Conservation (phyloP, 2,797 vertebrate genomes). For the Chaenodraco wilsoni region DNA sequence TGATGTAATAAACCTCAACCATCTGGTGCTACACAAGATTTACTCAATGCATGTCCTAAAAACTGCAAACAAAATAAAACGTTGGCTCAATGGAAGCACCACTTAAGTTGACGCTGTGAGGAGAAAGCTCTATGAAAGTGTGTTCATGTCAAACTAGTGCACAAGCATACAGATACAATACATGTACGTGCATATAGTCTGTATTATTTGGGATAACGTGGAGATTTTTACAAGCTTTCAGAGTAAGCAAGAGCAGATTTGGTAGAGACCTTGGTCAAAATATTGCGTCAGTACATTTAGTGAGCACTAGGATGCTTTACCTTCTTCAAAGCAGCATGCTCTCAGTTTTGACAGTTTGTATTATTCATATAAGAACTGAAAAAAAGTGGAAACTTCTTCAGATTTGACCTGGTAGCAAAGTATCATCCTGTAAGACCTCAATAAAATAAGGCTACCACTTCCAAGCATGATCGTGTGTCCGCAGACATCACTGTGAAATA, state of each 20-base stretch:
- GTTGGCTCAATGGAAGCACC: neutral
- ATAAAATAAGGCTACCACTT: slow-evolving; percentile 1
- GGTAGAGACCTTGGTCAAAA: neutral
- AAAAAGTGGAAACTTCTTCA: neutral
- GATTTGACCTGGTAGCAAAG: neutral
- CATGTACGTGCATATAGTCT: neutral
- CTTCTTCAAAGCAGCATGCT: neutral
- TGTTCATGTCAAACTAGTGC: neutral
- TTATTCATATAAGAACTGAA: neutral
- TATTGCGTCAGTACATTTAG: neutral
- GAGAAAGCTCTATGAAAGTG: neutral
- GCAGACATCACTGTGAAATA: neutral
- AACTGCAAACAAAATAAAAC: neutral
- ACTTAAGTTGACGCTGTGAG: neutral
- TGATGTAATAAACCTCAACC: slow-evolving; percentile 20
- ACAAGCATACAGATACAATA: neutral
- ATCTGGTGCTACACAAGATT: slow-evolving; percentile 31
- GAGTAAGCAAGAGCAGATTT: neutral
- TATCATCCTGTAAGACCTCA: neutral
- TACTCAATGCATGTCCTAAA: neutral
- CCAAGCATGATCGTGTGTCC: neutral
- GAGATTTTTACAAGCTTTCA: neutral
- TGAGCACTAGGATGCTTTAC: neutral
- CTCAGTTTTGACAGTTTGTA: neutral
- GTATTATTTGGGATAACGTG: neutral